Conservation (phyloP, 2,888 invertebrate species). For the Neelides folsomi region DNA sequence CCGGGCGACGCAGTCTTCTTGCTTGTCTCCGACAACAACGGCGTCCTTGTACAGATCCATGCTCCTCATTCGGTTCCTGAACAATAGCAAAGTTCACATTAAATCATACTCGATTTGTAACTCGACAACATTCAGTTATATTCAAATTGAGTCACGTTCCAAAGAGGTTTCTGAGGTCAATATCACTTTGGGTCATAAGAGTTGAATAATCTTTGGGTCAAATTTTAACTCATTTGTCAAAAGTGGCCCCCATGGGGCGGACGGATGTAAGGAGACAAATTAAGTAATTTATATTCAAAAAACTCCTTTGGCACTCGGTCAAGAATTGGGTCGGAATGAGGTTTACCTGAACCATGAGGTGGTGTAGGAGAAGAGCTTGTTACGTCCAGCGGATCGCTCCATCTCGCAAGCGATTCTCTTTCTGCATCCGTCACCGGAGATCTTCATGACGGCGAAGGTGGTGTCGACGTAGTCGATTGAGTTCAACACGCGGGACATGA, state of each 20-base stretch:
- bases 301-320: no score
- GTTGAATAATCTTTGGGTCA: conserved; percentile 4
- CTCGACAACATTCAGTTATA: no score
- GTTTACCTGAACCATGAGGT: conserved; percentile 33
- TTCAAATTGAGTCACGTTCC: background rate
- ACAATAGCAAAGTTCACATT: background rate
- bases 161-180: background rate
- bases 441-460: conserved; percentile 34
- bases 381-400: conserved; percentile 33
- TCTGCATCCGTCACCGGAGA: conserved; percentile 33
- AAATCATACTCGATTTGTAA: no score
- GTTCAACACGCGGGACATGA: conserved; percentile 33
- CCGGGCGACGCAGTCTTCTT: conserved; percentile 29
- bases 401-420: conserved; percentile 34
- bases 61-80: conserved; percentile 34
- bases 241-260: no score
- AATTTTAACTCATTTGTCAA: no score
- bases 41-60: conserved; percentile 35
- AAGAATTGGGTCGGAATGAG: background rate
- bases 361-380: conserved; percentile 34
- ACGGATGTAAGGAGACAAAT: no score
- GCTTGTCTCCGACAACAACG: conserved; percentile 31
- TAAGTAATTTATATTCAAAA: no score
- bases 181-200: background rate
- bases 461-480: conserved; percentile 34